These are phyloP conservation scores for Sericinus montela DNA, from an alignment of 2,888 invertebrate genomes.

Conservation along the genomic window DNA sequence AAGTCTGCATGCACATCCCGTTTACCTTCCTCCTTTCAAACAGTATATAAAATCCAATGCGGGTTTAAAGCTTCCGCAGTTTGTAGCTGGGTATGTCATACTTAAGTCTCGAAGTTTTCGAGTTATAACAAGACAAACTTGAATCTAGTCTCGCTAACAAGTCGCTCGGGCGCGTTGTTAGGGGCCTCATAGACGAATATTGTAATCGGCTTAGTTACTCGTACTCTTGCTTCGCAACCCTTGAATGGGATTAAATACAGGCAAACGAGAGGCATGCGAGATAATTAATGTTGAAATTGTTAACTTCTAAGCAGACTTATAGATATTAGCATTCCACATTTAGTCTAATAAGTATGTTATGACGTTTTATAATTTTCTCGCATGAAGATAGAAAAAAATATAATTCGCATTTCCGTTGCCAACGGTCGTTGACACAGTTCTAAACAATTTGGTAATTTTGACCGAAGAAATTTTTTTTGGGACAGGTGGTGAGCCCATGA, in stretches of 20 bases:
- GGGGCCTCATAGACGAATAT: constrained; percentile 42
- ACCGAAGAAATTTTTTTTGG: too few relatives aligned
- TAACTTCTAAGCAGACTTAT: constrained; percentile 19
- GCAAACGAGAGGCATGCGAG: constrained; percentile 26
- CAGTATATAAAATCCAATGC: constrained; percentile 29
- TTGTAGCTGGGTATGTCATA: constrained; percentile 37
- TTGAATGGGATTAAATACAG: constrained; percentile 39
- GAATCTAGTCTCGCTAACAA: constrained; percentile 49
- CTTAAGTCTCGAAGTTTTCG: constrained; percentile 28
- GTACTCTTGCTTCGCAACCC: constrained; percentile 34
- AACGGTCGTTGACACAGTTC: too few relatives aligned
- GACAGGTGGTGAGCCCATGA: too few relatives aligned
- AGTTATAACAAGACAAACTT: constrained; percentile 63
- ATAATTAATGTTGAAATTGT: constrained; percentile 33
- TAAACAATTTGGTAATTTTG: too few relatives aligned
- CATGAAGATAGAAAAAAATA: not conserved
- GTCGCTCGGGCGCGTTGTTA: constrained; percentile 38
- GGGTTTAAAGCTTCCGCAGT: constrained; percentile 30
- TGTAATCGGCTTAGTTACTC: constrained; percentile 59
- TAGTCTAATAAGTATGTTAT: not conserved
- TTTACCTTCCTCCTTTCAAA: constrained; percentile 16
- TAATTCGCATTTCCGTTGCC: too few relatives aligned
- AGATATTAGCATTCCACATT: constrained; percentile 1
- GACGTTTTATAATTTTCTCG: too few relatives aligned
- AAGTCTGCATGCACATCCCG: constrained; percentile 13